Conservation (phyloP, 2,888 invertebrate species). For the Yponomeuta plumbellus region DNA sequence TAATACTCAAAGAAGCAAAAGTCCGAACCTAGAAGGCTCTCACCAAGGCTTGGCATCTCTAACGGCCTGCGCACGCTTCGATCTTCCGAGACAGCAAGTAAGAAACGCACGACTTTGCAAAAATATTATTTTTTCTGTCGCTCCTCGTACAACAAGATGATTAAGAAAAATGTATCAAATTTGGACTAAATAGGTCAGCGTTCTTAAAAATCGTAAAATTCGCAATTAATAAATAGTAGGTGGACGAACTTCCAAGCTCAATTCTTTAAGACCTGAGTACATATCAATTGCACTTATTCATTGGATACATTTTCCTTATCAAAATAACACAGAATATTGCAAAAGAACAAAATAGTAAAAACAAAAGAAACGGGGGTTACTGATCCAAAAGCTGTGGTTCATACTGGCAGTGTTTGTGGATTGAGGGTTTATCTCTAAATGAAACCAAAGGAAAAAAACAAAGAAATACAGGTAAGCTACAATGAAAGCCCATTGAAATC, state of each 20-base stretch:
- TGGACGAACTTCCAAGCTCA: too few relatives aligned
- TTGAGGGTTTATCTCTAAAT: slow-evolving; percentile 20
- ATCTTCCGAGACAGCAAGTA: slow-evolving; percentile 75
- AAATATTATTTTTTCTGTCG: slow-evolving; percentile 57
- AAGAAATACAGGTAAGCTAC: slow-evolving; percentile 51
- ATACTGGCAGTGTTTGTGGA: neutral
- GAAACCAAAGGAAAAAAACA: slow-evolving; percentile 18
- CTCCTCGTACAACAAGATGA: slow-evolving; percentile 16
- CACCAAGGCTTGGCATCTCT: slow-evolving; percentile 78
- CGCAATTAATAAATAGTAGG: neutral
- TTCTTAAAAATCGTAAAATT: neutral
- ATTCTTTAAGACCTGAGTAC: too few relatives aligned
- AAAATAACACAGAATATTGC: neutral
- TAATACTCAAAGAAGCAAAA: slow-evolving; percentile 63
- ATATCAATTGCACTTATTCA: too few relatives aligned
- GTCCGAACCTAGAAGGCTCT: slow-evolving; percentile 75
- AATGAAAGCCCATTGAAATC: slow-evolving; percentile 62
- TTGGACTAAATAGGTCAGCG: neutral
- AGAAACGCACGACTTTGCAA: slow-evolving; percentile 74
- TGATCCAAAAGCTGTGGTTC: slow-evolving; percentile 10
- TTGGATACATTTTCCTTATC: neutral
- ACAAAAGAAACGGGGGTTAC: neutral
- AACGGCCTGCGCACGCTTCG: slow-evolving; percentile 74
- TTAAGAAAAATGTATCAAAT: slow-evolving; percentile 6
- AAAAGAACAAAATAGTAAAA: neutral